These are phyloP conservation scores for Colostygia pectinataria DNA, from an alignment of 2,888 invertebrate genomes.

Conservation along the genomic window DNA sequence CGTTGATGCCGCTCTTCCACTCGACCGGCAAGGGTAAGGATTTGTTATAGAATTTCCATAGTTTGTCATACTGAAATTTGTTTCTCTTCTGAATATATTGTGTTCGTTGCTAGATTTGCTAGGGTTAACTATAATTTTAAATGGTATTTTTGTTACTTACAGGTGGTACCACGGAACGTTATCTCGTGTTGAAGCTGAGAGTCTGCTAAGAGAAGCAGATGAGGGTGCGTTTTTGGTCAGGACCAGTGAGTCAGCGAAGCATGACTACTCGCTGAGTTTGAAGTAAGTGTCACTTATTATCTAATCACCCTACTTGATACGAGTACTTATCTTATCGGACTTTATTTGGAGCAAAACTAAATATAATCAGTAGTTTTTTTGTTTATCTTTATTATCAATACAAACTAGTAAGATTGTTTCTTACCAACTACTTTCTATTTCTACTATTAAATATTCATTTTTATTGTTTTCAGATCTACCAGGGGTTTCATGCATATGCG, in stretches of 20 bases:
- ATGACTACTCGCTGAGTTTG: constrained; percentile 96
- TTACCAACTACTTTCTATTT: no score
- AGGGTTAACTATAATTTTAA: neutral
- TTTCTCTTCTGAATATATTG: no score
- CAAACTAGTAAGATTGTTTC: no score
- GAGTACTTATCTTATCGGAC: constrained; percentile 4
- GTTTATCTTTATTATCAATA: no score
- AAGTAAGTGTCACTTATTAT: constrained; percentile 86
- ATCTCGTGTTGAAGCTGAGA: constrained; percentile 95
- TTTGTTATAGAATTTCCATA: neutral
- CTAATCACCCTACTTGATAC: constrained; percentile 3
- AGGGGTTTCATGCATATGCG: constrained; percentile 99
- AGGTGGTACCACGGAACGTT: constrained; percentile 98
- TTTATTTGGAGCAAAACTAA: neutral
- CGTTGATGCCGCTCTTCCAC: constrained; percentile 90
- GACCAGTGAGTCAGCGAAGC: constrained; percentile 96
- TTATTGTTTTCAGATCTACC: constrained; percentile 88
- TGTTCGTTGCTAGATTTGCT: no score
- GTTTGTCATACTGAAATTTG: neutral
- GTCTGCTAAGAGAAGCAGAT: constrained; percentile 89
- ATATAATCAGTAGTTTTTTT: no score
- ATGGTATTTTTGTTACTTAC: constrained; percentile 12
- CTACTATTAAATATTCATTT: no score
- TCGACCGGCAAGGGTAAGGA: constrained; percentile 93
- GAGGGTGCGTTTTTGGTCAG: constrained; percentile 98